Base-by-base conservation (phyloP, 2,113 vertebrate genomes). In the Gavialis gangeticus region DNA sequence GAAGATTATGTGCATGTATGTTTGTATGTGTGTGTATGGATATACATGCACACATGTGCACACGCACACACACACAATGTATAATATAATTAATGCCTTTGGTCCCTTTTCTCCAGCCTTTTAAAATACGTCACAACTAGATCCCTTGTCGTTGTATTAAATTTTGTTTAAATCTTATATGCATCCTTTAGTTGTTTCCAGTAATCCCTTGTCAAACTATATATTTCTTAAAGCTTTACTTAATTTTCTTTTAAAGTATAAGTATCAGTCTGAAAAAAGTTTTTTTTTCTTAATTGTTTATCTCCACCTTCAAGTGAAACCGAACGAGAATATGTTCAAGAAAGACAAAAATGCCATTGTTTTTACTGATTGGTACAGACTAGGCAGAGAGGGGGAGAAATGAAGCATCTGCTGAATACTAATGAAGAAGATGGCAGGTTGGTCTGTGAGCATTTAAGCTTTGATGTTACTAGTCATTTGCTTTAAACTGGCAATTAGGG, bases 321-420 rank as follows among this genome's bases (percentile, higher is more conserved):
- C 82, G 88, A 95, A 94, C 17, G 95, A 93, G 87, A 96, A 97
- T 96, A 93, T 95, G 86, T 93, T 95, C 91, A 92, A 92, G 93
- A 88, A 92, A 97, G 92, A 97, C 88, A 96, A 97, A 97, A 98
- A 97, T 97, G 92, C 81, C 93, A 97, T 97, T 98, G 97, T 98
- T 97, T 97, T 89, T 94, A 93, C 94, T 91, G 93, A 97, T 98
- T 77, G 21, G 89, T 82, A 79, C 94, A 96, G 95, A 83, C 92
- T 88, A 96, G 91, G 89, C 97, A 97, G 93, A 71, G 94, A 97
- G 91, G 91, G 88, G 96, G 91, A 91, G 95, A 96, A 86, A 54
- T 0, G 5, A 94, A 85, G 89, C 94, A 59, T 97, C 95, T 85
- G 34, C 92, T 91, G 98, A 97, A 98, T 98, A 97, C 96, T 97